A percentile compares a stretch with the other conserved stretches of the same genome.
phyloP scores from a whole-genome alignment of 2,113 vertebrate species.

The Colistium nudipinnis region DNA sequence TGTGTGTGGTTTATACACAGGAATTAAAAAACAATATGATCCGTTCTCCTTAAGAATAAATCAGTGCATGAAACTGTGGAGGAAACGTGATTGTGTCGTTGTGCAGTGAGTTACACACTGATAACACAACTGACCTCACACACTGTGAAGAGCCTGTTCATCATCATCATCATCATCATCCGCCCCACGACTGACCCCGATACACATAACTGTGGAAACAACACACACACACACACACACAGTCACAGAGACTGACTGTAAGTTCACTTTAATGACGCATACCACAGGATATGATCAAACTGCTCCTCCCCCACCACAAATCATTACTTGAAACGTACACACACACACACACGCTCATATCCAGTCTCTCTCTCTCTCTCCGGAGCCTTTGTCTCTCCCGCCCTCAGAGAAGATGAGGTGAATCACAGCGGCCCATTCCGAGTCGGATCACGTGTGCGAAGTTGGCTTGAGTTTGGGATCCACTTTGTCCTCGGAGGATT shows the following conservation, averaged over 20 bases:
- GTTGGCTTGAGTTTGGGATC: no score
- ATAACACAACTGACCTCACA: no score
- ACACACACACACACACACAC: constrained; percentile 9
- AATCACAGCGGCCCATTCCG: constrained; percentile 46
- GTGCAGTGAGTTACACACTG: no score
- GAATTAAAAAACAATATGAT: no score
- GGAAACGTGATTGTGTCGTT: no score
- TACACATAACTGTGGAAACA: constrained; percentile 35
- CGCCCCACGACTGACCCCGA: constrained; percentile 34
- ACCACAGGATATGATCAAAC: constrained; percentile 18
- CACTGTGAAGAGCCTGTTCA: no score
- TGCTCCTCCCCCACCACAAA: constrained; percentile 2
- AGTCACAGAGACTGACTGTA: neutral
- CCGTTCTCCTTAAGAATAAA: no score
- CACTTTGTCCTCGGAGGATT: constrained; percentile 18
- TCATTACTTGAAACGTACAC: constrained; percentile 21
- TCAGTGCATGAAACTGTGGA: no score
- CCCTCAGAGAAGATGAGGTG: constrained; percentile 60
- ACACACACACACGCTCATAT: constrained; percentile 7
- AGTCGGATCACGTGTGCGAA: constrained; percentile 54
- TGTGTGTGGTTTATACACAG: no score
- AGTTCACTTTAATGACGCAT: constrained; percentile 22
- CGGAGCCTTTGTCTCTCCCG: no score
- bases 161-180: constrained; percentile 55
- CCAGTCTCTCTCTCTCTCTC: no score